Evolutionary conservation across 2,113 vertebrate species (phyloP).

Genomic region (Columba janthina): DNA sequence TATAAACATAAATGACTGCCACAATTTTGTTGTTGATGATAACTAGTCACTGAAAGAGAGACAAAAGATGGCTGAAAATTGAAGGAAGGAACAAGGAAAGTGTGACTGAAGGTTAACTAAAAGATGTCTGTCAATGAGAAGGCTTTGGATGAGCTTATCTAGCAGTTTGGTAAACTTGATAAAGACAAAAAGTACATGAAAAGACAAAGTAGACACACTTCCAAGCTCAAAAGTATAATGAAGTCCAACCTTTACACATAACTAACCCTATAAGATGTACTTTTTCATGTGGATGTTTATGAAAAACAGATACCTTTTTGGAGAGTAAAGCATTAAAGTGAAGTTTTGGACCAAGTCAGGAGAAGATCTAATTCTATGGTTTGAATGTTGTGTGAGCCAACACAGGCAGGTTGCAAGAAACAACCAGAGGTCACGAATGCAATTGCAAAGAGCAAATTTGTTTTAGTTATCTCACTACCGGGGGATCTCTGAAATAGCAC

Average conservation of each 20-base stretch:
- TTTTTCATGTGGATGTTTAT: not conserved
- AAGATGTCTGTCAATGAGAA: not conserved
- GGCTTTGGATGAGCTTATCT: not conserved
- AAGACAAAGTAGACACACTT: not conserved
- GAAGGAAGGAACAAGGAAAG: not conserved
- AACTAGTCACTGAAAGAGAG: not conserved
- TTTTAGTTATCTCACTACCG: too few species aligned
- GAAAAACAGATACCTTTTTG: not conserved
- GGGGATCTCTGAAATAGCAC: too few species aligned
- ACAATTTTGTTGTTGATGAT: not conserved
- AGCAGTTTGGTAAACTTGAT: not conserved
- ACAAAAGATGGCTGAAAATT: not conserved
- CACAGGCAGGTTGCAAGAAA: too few species aligned
- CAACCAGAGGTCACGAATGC: too few species aligned
- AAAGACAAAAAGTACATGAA: not conserved
- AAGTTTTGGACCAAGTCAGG: not conserved
- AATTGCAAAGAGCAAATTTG: too few species aligned
- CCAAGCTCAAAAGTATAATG: not conserved
- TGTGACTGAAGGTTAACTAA: not conserved
- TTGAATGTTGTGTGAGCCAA: too few species aligned
- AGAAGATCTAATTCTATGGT: not conserved
- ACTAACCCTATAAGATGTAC: not conserved
- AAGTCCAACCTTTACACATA: not conserved
- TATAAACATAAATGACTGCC: not conserved
- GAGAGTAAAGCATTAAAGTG: not conserved